A percentile compares a stretch with the other conserved stretches of the same genome.
Conservation (phyloP, 2,113 vertebrate genomes). For the Arenaria interpres region DNA sequence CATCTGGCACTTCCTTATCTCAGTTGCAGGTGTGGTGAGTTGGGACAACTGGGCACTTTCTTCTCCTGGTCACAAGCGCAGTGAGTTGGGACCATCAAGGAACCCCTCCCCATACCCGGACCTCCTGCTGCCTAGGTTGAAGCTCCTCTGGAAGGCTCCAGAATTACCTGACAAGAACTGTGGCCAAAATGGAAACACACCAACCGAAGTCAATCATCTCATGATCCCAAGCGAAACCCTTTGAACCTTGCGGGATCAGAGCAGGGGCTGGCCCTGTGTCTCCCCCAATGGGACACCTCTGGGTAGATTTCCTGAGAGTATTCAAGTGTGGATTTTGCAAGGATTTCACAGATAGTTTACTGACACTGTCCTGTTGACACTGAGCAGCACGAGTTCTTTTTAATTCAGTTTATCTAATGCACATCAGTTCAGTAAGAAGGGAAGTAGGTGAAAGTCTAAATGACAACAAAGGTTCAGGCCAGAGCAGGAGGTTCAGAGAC, state of each 20-base stretch:
- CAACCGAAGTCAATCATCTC: neutral
- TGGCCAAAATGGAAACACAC: neutral
- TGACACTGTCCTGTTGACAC: neutral
- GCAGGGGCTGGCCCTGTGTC: neutral
- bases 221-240: neutral
- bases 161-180: neutral
- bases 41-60: neutral
- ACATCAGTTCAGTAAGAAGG: neutral
- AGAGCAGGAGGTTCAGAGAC: neutral
- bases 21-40: neutral
- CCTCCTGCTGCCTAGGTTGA: neutral
- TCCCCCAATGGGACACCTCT: neutral
- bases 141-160: neutral
- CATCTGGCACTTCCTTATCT: neutral
- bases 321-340: neutral
- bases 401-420: neutral
- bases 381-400: fast-evolving
- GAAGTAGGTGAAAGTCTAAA: constrained; percentile 48
- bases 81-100: neutral
- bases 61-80: neutral
- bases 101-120: neutral
- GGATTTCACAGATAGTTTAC: neutral
- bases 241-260: neutral
- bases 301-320: neutral
- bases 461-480: neutral